Percentiles rank a stretch among this genome's conserved stretches.
Conservation (phyloP, 2,888 invertebrate species). For the Rhaphigaster nebulosa region DNA sequence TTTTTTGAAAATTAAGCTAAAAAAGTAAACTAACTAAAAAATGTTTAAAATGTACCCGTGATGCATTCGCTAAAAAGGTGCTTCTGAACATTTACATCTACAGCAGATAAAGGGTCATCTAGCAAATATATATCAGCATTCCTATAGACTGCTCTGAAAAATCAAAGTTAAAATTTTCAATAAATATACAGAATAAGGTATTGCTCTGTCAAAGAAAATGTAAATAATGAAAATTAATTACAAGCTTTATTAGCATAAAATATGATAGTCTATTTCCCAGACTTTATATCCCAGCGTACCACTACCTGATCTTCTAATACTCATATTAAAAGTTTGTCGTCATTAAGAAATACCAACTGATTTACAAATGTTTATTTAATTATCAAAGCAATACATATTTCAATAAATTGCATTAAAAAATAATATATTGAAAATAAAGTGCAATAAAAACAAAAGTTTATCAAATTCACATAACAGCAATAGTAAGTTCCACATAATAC, state of each 20-base stretch:
- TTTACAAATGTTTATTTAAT: no score
- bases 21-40: neutral
- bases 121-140: conserved; percentile 83
- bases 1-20: neutral
- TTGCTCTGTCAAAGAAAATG: neutral
- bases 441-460: no score
- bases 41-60: conserved; percentile 66
- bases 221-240: neutral
- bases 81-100: conserved; percentile 82
- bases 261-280: no score
- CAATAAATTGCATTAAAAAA: no score
- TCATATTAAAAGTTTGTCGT: no score
- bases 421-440: no score
- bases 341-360: no score
- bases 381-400: no score
- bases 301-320: no score
- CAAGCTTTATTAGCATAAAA: neutral
- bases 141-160: conserved; percentile 78
- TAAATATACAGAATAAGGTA: neutral
- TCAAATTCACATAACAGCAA: no score
- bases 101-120: conserved; percentile 86
- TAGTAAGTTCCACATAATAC: no score
- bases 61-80: conserved; percentile 84
- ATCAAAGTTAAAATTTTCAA: neutral
- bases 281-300: no score